Evolutionary conservation across 2,113 vertebrate genomes (phyloP), one percentile per base, ranked within the genome.

Genomic region (Cinclus mexicanus): DNA sequence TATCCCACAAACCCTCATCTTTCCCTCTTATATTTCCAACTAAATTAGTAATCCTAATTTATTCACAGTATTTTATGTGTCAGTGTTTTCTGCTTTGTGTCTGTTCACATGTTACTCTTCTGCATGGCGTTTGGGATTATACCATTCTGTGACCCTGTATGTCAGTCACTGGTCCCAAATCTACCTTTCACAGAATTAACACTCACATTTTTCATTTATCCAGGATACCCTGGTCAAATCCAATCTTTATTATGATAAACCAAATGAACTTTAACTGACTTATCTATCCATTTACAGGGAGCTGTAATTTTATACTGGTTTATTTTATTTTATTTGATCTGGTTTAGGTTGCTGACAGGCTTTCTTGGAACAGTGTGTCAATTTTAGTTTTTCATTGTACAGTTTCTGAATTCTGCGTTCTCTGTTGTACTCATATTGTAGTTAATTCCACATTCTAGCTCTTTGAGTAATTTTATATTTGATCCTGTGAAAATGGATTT

Each of bases 401-500:
- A 52, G 6, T 41, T 81, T 82, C 60, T 89, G 65, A 82, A 57
- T 79, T 87, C 44, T 71, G 4, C 44, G 12, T 52, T 74, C 16
- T 83, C 7, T 37, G 50, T 79, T 46, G 21, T 16, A 14, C 37
- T 41, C 20, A 29, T 37, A 8, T 63, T 83, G 35, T 22, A 86
- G 35, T 67, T 81, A 13, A 80, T 82, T 82, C n/a, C 6, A 53
- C 75, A 89, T 87, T 63, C 47, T 71, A 75, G 14, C 9, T 77
- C n/a, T 60, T 87, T 33, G 70, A 35, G 69, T 46, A 78, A 84
- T 84, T 81, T 84, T 50, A 64, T 93, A 95, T 83, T 87, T 93
- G 25, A 64, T 91, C 56, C 33, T 50, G 25, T 67, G 64, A 74
- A 63, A 95, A 59, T 89, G 77, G 60, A 44, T 70, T 94, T 95